Evolutionary conservation across 2,888 invertebrate species (phyloP).

Genomic region (Ischnura elegans): DNA sequence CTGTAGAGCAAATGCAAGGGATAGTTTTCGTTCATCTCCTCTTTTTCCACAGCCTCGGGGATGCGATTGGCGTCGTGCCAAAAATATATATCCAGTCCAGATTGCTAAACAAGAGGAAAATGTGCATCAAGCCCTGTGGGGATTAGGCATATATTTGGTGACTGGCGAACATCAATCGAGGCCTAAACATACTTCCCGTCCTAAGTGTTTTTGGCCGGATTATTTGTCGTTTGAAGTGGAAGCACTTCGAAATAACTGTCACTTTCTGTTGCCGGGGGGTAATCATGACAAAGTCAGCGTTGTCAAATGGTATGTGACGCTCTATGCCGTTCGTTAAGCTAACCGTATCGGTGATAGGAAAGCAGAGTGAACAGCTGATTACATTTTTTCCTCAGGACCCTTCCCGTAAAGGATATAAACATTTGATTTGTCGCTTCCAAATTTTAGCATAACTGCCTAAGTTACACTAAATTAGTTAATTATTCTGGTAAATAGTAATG

Average conservation of each 20-base stretch:
- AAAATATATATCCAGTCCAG: background rate
- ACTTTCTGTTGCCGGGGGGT: background rate
- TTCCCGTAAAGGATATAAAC: too few species aligned
- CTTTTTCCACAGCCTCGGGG: background rate
- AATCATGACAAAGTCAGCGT: background rate
- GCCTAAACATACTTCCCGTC: background rate
- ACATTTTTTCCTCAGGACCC: too few species aligned
- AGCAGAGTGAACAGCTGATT: background rate
- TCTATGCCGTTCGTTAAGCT: background rate
- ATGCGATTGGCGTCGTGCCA: background rate
- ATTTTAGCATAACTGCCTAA: too few species aligned
- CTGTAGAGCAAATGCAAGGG: constrained; percentile 8
- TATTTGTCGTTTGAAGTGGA: background rate
- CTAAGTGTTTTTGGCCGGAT: background rate
- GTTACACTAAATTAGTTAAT: too few species aligned
- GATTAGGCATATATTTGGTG: background rate
- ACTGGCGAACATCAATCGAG: background rate
- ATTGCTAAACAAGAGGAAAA: background rate
- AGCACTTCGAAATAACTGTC: background rate
- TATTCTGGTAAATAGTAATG: too few species aligned
- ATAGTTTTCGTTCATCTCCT: background rate
- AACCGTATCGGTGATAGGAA: background rate
- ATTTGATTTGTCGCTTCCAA: too few species aligned
- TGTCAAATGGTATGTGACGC: background rate
- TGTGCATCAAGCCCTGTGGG: background rate